Evolutionary conservation across 1,140 invertebrate genomes (phyloP).

Genomic region (Hesperophylax magnus): DNA sequence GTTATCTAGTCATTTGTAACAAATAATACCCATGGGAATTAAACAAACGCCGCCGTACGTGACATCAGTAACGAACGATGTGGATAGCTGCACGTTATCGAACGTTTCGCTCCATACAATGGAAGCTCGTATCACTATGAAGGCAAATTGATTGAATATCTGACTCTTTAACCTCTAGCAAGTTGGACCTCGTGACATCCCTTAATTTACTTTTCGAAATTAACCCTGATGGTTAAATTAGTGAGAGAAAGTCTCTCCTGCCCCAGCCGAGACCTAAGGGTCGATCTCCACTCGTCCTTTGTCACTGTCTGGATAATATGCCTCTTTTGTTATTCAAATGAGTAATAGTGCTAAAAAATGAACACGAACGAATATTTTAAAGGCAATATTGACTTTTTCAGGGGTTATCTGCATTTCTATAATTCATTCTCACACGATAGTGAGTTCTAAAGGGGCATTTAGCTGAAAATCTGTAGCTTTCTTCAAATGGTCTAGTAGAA

Average conservation of each 20-base stretch:
- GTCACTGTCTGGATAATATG: background rate
- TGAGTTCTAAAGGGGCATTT: too few relatives aligned
- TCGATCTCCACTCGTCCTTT: conserved; percentile 14
- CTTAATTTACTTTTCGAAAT: conserved; percentile 11
- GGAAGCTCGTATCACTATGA: background rate
- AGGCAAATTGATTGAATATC: too few relatives aligned
- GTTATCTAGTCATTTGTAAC: too few relatives aligned
- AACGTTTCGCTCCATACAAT: background rate
- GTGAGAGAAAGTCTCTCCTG: conserved; percentile 9
- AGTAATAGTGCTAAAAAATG: background rate
- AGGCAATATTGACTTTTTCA: background rate
- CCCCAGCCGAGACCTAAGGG: background rate
- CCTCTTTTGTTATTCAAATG: conserved; percentile 16
- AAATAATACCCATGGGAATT: too few relatives aligned
- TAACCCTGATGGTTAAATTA: conserved; percentile 37
- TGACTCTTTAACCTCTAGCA: too few relatives aligned
- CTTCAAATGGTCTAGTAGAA: too few relatives aligned
- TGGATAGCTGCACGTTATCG: background rate
- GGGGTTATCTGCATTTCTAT: background rate
- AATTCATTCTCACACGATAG: too few relatives aligned
- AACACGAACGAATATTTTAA: background rate
- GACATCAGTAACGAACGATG: background rate
- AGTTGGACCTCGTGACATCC: background rate
- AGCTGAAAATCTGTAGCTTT: too few relatives aligned
- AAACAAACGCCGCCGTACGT: too few relatives aligned